Percentiles rank a stretch among this genome's conserved stretches.
These are phyloP conservation scores for Ellobius talpinus DNA, from an alignment of 2,113 vertebrate genomes.

Conservation along the genomic window DNA sequence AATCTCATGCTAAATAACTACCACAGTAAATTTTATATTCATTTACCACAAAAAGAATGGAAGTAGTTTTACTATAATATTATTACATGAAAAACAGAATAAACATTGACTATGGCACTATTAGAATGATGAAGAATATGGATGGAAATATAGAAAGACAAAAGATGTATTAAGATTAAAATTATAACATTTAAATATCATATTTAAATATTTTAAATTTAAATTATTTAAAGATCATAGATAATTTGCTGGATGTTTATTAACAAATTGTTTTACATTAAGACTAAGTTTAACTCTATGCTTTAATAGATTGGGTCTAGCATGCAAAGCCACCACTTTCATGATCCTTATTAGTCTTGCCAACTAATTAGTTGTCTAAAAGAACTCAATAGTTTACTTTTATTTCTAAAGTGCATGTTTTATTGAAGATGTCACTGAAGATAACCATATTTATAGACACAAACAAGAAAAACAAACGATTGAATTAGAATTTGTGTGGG, in stretches of 20 bases:
- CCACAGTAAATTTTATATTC: not conserved
- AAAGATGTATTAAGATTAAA: not conserved
- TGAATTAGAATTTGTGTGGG: slow-evolving; percentile 72
- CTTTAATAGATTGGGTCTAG: not conserved
- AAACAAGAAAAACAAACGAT: slow-evolving; percentile 39
- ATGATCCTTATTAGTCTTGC: not conserved
- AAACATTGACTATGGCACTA: not conserved
- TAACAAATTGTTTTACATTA: slow-evolving; percentile 20
- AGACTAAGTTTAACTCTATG: not conserved
- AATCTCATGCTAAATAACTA: slow-evolving; percentile 33
- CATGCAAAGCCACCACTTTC: not conserved
- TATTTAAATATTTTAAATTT: too few species aligned
- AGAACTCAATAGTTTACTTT: slow-evolving; percentile 43
- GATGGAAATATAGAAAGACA: not conserved
- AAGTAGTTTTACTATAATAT: slow-evolving; percentile 5
- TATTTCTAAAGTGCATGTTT: slow-evolving; percentile 64
- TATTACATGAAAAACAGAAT: not conserved
- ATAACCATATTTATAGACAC: slow-evolving; percentile 52
- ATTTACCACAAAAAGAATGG: slow-evolving; percentile 19
- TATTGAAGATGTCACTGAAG: slow-evolving; percentile 31
- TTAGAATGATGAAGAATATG: not conserved
- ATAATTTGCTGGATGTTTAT: slow-evolving; percentile 1
- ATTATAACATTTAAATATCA: slow-evolving; percentile 1
- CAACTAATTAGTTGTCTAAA: slow-evolving; percentile 42
- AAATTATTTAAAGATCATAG: not conserved